phyloP scores from a whole-genome alignment of 37 sponge, comb jelly and placozoan species.

The Spongilla lacustris region DNA sequence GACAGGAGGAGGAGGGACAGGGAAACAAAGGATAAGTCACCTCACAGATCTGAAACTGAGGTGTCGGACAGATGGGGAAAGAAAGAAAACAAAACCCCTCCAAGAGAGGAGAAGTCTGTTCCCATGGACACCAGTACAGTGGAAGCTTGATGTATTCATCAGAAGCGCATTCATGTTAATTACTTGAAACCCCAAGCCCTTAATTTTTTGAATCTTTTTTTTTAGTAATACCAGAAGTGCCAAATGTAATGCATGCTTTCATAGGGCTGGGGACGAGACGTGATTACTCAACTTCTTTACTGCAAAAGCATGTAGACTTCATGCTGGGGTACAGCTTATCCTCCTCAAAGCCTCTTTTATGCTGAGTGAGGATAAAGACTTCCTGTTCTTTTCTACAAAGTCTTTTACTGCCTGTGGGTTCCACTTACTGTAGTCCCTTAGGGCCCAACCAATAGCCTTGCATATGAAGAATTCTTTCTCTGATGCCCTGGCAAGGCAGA shows the following conservation, averaged over 20 bases:
- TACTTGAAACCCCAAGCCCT: neutral
- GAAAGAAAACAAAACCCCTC: neutral
- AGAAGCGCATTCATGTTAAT: neutral
- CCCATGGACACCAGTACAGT: neutral
- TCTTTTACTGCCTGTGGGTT: constrained; percentile 41
- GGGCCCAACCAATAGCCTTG: constrained; percentile 86
- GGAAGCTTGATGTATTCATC: too few relatives aligned
- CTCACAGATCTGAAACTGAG: neutral
- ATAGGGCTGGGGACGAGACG: too few relatives aligned
- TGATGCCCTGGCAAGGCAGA: constrained; percentile 41
- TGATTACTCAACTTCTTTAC: too few relatives aligned
- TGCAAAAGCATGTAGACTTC: too few relatives aligned
- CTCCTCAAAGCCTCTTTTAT: constrained; percentile 70
- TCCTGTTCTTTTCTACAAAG: constrained; percentile 68
- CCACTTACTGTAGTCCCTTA: constrained; percentile 51
- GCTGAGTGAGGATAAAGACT: constrained; percentile 37
- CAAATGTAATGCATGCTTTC: too few relatives aligned
- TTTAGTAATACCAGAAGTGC: too few relatives aligned
- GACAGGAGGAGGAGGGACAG: neutral
- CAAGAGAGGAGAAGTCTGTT: neutral
- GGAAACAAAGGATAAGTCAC: neutral
- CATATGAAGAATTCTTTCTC: constrained; percentile 83
- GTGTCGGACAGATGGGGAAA: neutral
- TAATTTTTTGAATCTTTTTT: too few relatives aligned
- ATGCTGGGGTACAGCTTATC: too few relatives aligned